Evolutionary conservation across 30 jellyfish, hydroid and myxozoan species (phyloP), one percentile per base, ranked within the genome.

Genomic region (Aurelia aurita): DNA sequence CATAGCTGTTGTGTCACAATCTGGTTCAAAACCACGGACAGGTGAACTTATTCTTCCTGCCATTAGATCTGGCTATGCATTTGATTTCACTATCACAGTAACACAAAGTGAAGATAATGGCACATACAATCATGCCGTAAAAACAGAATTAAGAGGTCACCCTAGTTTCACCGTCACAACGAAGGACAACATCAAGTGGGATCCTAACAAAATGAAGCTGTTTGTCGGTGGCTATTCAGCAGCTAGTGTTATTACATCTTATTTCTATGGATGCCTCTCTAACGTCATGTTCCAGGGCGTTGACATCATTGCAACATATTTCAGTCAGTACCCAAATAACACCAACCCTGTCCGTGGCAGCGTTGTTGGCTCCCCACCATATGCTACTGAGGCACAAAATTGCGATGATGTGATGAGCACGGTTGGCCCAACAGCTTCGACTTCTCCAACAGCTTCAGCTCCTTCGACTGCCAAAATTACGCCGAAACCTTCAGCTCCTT

Each of bases 211-310:
- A 5, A 58, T 74, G 43, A 57, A 23, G 32, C 58, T 74, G 19
- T 53, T 27, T 25, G 49, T 74, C 29, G 86, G 86, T 11, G 75
- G 86, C 19, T 53, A 74, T 39, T 65, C 76, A 2, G 3, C 29
- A 59, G 86, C n/a, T 29, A 47, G 67, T 7, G 64, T 74, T 3
- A 26, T 21, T 0, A 31, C 49, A 15, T 0, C 13, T 5, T 57
- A 22, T 14, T 74, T 74, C 16, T 26, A 31, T 7, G 86, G 86
- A 11, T 74, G 86, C 31, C 75, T 74, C 14, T 74, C 86, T 2
- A 19, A 74, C 45, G 21, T 74, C 47, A 7, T 59, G 20, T 54
- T 53, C 46, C 22, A 74, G 35, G 86, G 86, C 2, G 63, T 28
- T 1, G 86, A 55, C 75, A 74, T 74, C 39, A 55, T 74, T 54